Conservation (phyloP, 2,797 vertebrate species). For the Eulemur mongoz region DNA sequence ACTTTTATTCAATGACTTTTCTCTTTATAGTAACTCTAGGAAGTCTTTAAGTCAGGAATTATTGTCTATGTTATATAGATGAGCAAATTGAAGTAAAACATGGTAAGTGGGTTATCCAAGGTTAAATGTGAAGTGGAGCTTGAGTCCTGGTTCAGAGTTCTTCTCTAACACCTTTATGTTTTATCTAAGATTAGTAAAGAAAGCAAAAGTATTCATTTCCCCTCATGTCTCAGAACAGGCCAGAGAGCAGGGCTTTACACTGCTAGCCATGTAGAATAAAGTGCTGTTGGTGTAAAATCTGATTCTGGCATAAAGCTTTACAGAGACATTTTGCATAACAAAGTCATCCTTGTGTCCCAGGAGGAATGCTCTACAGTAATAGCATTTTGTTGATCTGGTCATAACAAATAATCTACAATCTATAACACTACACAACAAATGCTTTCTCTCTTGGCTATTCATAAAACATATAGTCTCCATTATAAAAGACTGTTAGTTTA, state of each 20-base stretch:
- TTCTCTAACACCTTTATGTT: not conserved
- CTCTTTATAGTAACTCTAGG: not conserved
- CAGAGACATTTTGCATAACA: conserved; percentile 71
- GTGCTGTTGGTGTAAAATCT: conserved; percentile 45
- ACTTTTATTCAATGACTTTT: not conserved
- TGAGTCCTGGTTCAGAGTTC: not conserved
- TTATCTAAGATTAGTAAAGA: not conserved
- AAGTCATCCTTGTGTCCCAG: conserved; percentile 50
- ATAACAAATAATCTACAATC: conserved; percentile 65
- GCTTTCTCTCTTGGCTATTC: conserved; percentile 21
- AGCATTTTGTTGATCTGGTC: conserved; percentile 59
- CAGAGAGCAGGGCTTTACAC: not conserved
- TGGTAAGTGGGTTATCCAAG: not conserved
- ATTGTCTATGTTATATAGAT: conserved; percentile 2
- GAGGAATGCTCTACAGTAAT: conserved; percentile 48
- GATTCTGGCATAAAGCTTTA: conserved; percentile 45
- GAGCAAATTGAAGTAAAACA: not conserved
- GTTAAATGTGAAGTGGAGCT: not conserved
- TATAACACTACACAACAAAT: conserved; percentile 32
- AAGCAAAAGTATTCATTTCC: not conserved
- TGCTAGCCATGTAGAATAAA: conserved; percentile 30
- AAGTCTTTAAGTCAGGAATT: not conserved
- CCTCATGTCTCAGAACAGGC: not conserved
- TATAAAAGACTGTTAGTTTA: conserved; percentile 46
- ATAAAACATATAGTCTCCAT: conserved; percentile 33